A percentile compares a stretch with the other conserved stretches of the same genome.
Evolutionary conservation across 37 sponge, comb jelly and placozoan genomes (phyloP).

Genomic region (Oscarella lobularis): DNA sequence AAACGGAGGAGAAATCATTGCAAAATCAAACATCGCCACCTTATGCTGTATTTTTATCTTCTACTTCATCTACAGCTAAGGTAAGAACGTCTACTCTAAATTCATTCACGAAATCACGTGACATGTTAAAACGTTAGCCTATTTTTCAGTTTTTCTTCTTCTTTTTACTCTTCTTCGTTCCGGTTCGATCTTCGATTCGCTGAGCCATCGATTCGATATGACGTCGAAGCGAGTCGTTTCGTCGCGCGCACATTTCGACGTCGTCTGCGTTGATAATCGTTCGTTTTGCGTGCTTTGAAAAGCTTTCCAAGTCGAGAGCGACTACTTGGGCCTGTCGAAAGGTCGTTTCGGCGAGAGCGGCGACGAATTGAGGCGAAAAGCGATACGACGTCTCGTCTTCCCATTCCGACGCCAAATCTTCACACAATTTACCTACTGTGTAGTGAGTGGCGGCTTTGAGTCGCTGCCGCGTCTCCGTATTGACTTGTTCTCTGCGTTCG

Average conservation of each 20-base stretch:
- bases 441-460: slow-evolving; percentile 69
- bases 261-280: neutral
- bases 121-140: no score
- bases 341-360: neutral
- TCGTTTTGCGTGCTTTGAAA: neutral
- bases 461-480: slow-evolving; percentile 18
- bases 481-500: neutral
- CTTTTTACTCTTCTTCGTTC: no score
- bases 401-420: neutral
- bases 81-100: no score
- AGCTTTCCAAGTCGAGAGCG: neutral
- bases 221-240: neutral
- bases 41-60: no score
- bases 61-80: no score
- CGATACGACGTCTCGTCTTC: neutral
- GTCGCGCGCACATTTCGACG: neutral
- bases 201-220: slow-evolving; percentile 1
- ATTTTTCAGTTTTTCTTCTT: no score
- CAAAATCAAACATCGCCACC: no score
- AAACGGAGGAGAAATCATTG: no score
- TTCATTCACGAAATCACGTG: no score
- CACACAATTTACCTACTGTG: slow-evolving; percentile 41
- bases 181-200: no score
- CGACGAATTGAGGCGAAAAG: neutral
- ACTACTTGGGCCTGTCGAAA: neutral